phyloP scores from a whole-genome alignment of 2,888 invertebrate genomes.

The Drosophila setosimentum region DNA sequence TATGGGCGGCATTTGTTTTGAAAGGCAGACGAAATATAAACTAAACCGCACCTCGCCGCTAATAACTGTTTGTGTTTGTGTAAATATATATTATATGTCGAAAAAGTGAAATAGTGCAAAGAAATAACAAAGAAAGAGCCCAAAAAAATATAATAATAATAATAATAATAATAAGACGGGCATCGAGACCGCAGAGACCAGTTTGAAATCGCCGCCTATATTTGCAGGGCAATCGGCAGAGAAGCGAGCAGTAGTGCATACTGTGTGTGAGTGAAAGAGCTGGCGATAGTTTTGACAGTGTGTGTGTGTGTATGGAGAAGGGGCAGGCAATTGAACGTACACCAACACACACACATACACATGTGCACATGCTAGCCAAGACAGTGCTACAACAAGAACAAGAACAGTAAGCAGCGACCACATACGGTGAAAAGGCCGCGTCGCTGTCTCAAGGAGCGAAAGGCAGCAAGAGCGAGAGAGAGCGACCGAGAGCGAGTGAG shows the following conservation, averaged over 20 bases:
- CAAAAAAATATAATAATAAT: conserved; percentile 63
- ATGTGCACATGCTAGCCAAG: conserved; percentile 63
- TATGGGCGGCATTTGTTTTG: conserved; percentile 78
- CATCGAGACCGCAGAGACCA: conserved; percentile 68
- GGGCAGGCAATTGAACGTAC: conserved; percentile 66
- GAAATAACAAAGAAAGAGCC: conserved; percentile 29
- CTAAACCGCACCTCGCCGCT: conserved; percentile 68
- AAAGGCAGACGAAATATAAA: conserved; percentile 74
- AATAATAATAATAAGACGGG: conserved; percentile 64
- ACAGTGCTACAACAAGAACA: conserved; percentile 54
- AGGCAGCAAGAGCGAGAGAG: conserved; percentile 43
- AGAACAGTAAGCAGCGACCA: conserved; percentile 67
- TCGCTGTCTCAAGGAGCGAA: conserved; percentile 67
- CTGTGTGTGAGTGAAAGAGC: conserved; percentile 53
- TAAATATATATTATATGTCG: conserved; percentile 21
- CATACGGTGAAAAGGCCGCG: conserved; percentile 78
- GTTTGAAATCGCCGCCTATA: conserved; percentile 77
- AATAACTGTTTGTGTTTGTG: conserved; percentile 45
- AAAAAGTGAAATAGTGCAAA: conserved; percentile 73
- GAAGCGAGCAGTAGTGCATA: conserved; percentile 56
- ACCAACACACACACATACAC: conserved; percentile 43
- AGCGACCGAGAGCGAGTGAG: conserved; percentile 36
- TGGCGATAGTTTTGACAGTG: conserved; percentile 55
- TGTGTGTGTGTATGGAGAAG: conserved; percentile 41
- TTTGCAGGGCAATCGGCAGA: conserved; percentile 69